Evolutionary conservation across 2,888 invertebrate species (phyloP).

Genomic region (Baccha elongata): DNA sequence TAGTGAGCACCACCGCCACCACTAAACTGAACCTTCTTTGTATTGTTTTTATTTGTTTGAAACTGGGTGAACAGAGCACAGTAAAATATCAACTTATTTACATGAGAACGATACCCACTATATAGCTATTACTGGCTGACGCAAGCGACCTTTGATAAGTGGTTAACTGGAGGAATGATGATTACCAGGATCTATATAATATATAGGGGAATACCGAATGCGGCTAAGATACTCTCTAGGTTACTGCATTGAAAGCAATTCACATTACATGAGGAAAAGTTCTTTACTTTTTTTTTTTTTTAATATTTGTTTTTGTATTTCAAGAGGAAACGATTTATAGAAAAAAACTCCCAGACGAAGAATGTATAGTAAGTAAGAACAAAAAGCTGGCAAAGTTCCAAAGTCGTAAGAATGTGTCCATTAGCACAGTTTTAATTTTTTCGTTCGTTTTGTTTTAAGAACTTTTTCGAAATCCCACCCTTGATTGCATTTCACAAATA

Average conservation of each 20-base stretch:
- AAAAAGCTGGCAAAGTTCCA: conserved; percentile 63
- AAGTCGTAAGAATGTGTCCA: conserved; percentile 62
- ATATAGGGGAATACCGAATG: conserved; percentile 1
- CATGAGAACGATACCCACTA: conserved; percentile 39
- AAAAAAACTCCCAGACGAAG: conserved; percentile 40
- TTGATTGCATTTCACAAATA: conserved; percentile 38
- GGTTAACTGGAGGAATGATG: conserved; percentile 44
- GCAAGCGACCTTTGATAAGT: conserved; percentile 54
- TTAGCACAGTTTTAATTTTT: conserved; percentile 50
- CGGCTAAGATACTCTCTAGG: conserved; percentile 4
- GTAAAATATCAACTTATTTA: conserved; percentile 55
- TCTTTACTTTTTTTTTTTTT: conserved; percentile 4
- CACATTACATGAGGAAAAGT: conserved; percentile 47
- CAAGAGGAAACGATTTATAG: conserved; percentile 32
- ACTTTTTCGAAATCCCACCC: conserved; percentile 50
- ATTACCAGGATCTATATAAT: conserved; percentile 43
- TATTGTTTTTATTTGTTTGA: conserved; percentile 30
- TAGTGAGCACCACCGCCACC: background rate
- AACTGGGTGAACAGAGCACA: conserved; percentile 48
- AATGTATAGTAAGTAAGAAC: conserved; percentile 41
- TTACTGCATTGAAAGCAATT: conserved; percentile 33
- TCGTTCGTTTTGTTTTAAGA: conserved; percentile 14
- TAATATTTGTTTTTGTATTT: conserved; percentile 14
- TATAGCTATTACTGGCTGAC: conserved; percentile 22
- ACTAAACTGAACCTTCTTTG: conserved; percentile 17